Evolutionary conservation across 2,888 invertebrate genomes (phyloP), one percentile per base, ranked within the genome.

Genomic region (Didymodactylos carnosus): DNA sequence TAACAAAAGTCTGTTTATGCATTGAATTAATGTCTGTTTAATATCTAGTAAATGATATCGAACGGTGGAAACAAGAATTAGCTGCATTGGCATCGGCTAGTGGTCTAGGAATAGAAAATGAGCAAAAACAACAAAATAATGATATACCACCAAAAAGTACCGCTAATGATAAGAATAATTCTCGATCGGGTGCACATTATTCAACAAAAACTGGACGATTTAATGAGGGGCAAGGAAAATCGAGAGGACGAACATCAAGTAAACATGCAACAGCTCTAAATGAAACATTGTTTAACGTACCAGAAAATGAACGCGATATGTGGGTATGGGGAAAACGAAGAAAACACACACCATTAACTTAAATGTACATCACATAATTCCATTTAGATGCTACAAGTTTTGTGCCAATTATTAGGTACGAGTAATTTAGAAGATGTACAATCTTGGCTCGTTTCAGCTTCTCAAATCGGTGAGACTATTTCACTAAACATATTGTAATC

Each of bases 371-470:
- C 14, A 72, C 6, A 62, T 25, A 16, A 23, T 35, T 41, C 23
- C 8, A 43, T 3, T 6, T 43, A 73, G 73, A 74, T 74, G 74
- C 40, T 74, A 35, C 74, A 74, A 74, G 74, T 74, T 7, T 51
- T 74, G 23, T 74, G 74, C 29, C 74, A 74, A 74, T 29, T 74
- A 16, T 49, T 74, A 16, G 71, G 71, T 53, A 74, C 74, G 23
- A 71, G 71, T 25, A 71, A 69, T 62, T 27, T 74, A 35, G 74
- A 69, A 23, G 74, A 74, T 53, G 71, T 74, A 23, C 74, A 74
- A 72, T 72, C 71, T 25, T 74, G 74, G 74, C 74, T 74, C 19
- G 71, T 74, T 25, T 74, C 74, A 29, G 43, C 74, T 19, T 35
- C 53, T 27, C 40, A 40, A 39, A n/a, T 23, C 16, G 71, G 71